Base-by-base conservation (phyloP, 2,113 vertebrate genomes). In the Sinosuthora webbiana region DNA sequence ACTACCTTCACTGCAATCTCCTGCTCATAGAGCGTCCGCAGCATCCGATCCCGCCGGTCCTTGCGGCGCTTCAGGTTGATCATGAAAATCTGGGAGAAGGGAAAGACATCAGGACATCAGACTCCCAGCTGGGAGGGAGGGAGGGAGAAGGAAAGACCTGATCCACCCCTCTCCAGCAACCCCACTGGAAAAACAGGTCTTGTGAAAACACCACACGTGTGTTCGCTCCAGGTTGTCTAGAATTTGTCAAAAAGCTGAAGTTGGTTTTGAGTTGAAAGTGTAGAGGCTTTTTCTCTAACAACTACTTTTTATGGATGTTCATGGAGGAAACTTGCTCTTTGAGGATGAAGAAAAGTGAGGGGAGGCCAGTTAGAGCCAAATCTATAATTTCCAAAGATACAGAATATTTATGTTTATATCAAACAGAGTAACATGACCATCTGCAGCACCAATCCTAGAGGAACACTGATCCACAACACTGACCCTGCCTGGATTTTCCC, bases 31-130 rank as follows among this genome's bases (percentile, higher is more conserved):
- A 99, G 97, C 0, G 99, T 98, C 68, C 97, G 98, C 90, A 99
- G 93, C 99, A 99, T 99, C 93, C 99, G 97, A 89, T 98, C 98
- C 86, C 99, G 97, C 63, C 99, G 97, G 97, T 99, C 99, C 67
- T 98, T 97, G 19, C 99, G 98, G 11, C 99, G 98, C 90, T 99
- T 99, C 90, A 99, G 98, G 85, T 99, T 99, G 79, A 99, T 99
- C 98, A 99, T 98, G 96, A 98, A 99, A 93, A 99, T 98, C 99
- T 99, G 95, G 53, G 4, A 2, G 35, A 55, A 92, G 47, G 91
- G 49, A 89, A 45, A 62, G 25, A 81, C 59, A 81, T 50, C 41
- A 89, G 20, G 37, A 77, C 56, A 79, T 69, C 35, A 87, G 15
- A 19, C 52, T 41, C 33, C 31, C 0, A 0, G 6, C 23, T 23